phyloP scores from a whole-genome alignment of 1,140 invertebrate genomes.

The Neoseiulus cucumeris region DNA sequence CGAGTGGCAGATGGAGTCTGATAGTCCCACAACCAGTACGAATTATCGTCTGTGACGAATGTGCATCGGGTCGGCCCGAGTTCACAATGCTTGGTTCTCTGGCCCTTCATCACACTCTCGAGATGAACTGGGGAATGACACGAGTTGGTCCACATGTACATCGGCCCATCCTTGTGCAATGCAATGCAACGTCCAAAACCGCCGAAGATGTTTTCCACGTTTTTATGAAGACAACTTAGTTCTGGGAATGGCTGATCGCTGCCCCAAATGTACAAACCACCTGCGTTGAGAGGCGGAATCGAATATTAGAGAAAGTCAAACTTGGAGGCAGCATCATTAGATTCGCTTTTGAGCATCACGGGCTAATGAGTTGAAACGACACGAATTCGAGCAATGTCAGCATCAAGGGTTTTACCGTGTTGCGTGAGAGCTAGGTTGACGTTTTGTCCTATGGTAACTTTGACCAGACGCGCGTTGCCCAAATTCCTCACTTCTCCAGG shows the following conservation, averaged over 20 bases:
- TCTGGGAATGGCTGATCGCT: slow-evolving; percentile 1
- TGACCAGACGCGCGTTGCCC: not conserved
- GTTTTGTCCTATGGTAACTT: not conserved
- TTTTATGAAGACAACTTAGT: not conserved
- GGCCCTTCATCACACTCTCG: not conserved
- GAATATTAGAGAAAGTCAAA: too few species aligned
- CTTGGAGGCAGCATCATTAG: too few species aligned
- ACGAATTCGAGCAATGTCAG: too few species aligned
- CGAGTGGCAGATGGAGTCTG: not conserved
- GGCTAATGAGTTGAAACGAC: too few species aligned
- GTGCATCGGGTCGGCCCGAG: not conserved
- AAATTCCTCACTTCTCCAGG: not conserved
- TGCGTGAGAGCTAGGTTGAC: slow-evolving; percentile 5
- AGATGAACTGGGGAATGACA: slow-evolving; percentile 1
- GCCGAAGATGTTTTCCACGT: not conserved
- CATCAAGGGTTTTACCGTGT: not conserved
- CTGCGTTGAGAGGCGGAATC: not conserved
- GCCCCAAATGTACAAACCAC: slow-evolving; percentile 8
- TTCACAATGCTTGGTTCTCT: not conserved
- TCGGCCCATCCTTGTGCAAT: not conserved
- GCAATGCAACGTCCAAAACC: not conserved
- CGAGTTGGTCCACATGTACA: slow-evolving; percentile 8
- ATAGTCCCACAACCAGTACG: slow-evolving; percentile 9
- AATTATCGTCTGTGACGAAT: not conserved
- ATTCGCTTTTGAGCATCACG: too few species aligned